Evolutionary conservation across 2,113 vertebrate species (phyloP), one percentile per base, ranked within the genome.

Genomic region (Nerophis ophidion): DNA sequence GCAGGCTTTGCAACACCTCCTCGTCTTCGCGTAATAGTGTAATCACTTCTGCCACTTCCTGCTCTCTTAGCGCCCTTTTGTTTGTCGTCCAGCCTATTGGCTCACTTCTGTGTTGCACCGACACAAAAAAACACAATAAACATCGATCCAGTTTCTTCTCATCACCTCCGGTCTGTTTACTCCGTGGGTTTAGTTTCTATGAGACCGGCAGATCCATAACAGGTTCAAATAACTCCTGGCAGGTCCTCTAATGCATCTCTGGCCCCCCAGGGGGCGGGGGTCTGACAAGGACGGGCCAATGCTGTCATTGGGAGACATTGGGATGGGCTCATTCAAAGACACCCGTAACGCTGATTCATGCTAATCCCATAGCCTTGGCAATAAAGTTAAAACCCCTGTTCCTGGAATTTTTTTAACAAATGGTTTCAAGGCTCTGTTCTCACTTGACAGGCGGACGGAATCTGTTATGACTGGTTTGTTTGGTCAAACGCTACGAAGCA

Each of bases 161-260:
- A 82, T 74, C 84, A 77, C 79, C 83, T 81, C 76, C 74, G 38
- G 76, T 80, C 77, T 86, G 63, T 86, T 87, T 87, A 80, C 70
- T 38, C 60, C 2, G 26, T 0, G 53, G 71, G 80, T 79, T 80
- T 82, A 82, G 83, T 86, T 87, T 82, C 85, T 74, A 84, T 73
- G 83, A 65, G 66, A 75, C 70, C 10, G 35, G 69, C 61, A 19
- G 63, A 72, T 73, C 72, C 45, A 12, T 50, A 26, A 26, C 26
- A 50, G 71, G 74, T 80, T 81, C 75, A 61, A 62, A 61, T 61
- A 69, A 70, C 72, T 79, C 61, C 71, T 81, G 80, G 74, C 83
- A 76, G 79, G 66, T 67, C 48, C 56, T 61, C 60, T 54, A 33
- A 68, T 40, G 70, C 48, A 15, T 38, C 40, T 67, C 70, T 63